These are phyloP conservation scores for Leptonema lineaticorne DNA, from an alignment of 1,140 invertebrate species.

Conservation along the genomic window DNA sequence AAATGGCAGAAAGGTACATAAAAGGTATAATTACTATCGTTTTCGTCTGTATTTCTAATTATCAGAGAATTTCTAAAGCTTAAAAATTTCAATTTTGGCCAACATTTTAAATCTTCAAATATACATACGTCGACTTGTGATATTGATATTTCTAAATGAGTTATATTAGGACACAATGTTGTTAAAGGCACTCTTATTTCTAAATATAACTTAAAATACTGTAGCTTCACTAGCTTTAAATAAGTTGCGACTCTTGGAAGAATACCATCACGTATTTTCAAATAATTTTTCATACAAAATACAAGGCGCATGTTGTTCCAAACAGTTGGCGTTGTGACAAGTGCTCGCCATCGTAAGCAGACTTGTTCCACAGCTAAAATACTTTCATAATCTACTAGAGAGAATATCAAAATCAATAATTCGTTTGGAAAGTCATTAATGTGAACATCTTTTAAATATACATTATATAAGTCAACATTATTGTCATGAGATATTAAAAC, in stretches of 20 bases:
- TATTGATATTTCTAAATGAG: slow-evolving; percentile 57
- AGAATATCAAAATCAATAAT: slow-evolving; percentile 57
- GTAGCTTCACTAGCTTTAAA: slow-evolving; percentile 56
- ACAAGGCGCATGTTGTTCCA: slow-evolving; percentile 56
- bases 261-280: slow-evolving; percentile 53
- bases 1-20: slow-evolving; percentile 54
- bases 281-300: slow-evolving; percentile 57
- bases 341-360: slow-evolving; percentile 54
- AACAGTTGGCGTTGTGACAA: slow-evolving; percentile 52
- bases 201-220: slow-evolving; percentile 57
- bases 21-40: slow-evolving; percentile 55
- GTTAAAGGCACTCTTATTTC: slow-evolving; percentile 55
- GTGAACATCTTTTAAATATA: slow-evolving; percentile 4
- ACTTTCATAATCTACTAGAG: slow-evolving; percentile 56
- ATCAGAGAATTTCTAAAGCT: slow-evolving; percentile 56
- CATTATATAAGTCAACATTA: not conserved
- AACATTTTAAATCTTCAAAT: slow-evolving; percentile 54
- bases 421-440: slow-evolving; percentile 58
- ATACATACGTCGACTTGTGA: slow-evolving; percentile 56
- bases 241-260: slow-evolving; percentile 55
- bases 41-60: slow-evolving; percentile 44
- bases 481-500: not conserved
- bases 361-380: slow-evolving; percentile 53
- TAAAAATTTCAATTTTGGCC: slow-evolving; percentile 55
- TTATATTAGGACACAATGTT: slow-evolving; percentile 55